Conservation (phyloP, 2,797 vertebrate genomes). For the Eleutherodactylus coqui region DNA sequence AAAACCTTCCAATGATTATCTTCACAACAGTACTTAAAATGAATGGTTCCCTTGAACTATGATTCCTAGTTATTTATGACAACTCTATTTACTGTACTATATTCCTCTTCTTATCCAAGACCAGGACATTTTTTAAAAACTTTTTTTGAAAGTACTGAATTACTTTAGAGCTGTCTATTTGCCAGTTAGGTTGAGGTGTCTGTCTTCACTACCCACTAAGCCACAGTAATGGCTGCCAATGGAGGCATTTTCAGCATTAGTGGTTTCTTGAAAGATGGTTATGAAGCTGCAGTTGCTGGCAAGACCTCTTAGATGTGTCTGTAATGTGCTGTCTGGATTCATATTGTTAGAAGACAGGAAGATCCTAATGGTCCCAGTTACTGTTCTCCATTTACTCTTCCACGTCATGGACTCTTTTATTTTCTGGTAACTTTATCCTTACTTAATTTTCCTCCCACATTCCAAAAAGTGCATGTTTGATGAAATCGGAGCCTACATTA, state of each 20-base stretch:
- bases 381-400: conserved; percentile 36
- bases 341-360: conserved; percentile 36
- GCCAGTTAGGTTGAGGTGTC: background rate
- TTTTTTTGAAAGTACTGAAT: background rate
- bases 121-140: background rate
- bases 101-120: background rate
- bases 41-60: background rate
- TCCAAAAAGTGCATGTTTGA: conserved; percentile 39
- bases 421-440: conserved; percentile 34
- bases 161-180: conserved; percentile 4
- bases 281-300: background rate
- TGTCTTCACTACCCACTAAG: conserved; percentile 26
- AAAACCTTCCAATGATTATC: background rate
- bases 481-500: conserved; percentile 40
- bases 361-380: conserved; percentile 30
- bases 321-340: conserved; percentile 36
- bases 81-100: background rate
- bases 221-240: conserved; percentile 23
- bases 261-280: conserved; percentile 4
- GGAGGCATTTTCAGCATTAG: conserved; percentile 1
- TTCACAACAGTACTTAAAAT: background rate
- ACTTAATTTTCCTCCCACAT: conserved; percentile 45
- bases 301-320: conserved; percentile 2
- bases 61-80: background rate
- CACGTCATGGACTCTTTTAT: conserved; percentile 26